These are phyloP conservation scores for Simalia tracyae DNA, from an alignment of 2,797 vertebrate genomes.

Conservation along the genomic window DNA sequence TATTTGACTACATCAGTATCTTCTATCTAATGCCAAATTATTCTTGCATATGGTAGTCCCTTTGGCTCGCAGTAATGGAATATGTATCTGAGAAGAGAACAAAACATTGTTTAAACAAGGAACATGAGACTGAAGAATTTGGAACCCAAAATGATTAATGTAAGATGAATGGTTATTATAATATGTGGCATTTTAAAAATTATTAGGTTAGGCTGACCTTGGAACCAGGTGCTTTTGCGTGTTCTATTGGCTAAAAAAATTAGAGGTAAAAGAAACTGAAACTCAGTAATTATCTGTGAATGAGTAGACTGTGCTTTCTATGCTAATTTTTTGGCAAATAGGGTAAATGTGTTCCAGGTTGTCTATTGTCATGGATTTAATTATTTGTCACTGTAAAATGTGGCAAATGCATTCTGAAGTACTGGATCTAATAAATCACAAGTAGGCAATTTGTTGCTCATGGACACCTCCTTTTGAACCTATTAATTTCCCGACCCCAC, in stretches of 20 bases:
- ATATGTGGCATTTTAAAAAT: slow-evolving; percentile 45
- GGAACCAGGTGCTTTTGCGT: slow-evolving; percentile 59
- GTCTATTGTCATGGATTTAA: background rate
- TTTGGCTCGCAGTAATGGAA: slow-evolving; percentile 21
- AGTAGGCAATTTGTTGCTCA: background rate
- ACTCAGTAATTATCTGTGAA: slow-evolving; percentile 11
- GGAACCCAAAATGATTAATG: slow-evolving; percentile 41
- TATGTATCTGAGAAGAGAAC: slow-evolving; percentile 8
- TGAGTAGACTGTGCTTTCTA: background rate
- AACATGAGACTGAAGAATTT: slow-evolving; percentile 44
- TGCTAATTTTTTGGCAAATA: background rate
- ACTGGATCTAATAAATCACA: background rate
- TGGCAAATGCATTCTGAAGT: background rate
- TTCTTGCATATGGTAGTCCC: slow-evolving; percentile 35
- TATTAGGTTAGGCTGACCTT: slow-evolving; percentile 36
- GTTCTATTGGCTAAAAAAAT: slow-evolving; percentile 56
- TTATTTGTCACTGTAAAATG: background rate
- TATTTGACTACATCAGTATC: slow-evolving; percentile 11
- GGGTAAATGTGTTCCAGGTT: background rate
- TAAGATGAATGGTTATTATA: slow-evolving; percentile 47
- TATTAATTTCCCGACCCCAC: background rate
- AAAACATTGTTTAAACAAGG: slow-evolving; percentile 42
- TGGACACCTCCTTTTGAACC: background rate
- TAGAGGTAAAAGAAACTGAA: slow-evolving; percentile 53
- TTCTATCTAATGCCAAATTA: slow-evolving; percentile 22